These are phyloP conservation scores for Platypus cylindrus DNA, from an alignment of 2,888 invertebrate species.

Conservation along the genomic window DNA sequence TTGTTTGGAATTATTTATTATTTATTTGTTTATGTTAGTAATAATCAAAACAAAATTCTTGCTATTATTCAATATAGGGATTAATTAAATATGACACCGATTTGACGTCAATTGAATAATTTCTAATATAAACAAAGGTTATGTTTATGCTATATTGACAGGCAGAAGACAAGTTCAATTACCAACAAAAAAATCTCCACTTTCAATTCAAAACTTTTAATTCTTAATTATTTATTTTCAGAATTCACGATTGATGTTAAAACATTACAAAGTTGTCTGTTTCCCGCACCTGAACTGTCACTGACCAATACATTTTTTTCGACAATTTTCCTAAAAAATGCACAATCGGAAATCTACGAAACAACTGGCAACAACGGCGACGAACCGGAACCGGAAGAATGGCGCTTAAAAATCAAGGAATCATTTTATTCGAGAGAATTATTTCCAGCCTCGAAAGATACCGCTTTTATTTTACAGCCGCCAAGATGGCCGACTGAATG, in stretches of 20 bases:
- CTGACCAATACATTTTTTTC: constrained; percentile 42
- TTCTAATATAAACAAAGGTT: background rate
- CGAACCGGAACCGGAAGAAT: constrained; percentile 30
- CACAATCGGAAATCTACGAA: constrained; percentile 8
- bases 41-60: no score
- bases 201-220: background rate
- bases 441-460: constrained; percentile 35
- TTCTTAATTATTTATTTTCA: constrained; percentile 7
- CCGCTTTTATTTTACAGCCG: constrained; percentile 51
- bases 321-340: constrained; percentile 52
- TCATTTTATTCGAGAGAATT: constrained; percentile 45
- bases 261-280: constrained; percentile 52
- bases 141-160: background rate
- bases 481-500: constrained; percentile 83
- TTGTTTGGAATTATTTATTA: no score
- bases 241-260: constrained; percentile 38
- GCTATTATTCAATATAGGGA: no score
- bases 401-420: constrained; percentile 19
- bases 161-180: background rate
- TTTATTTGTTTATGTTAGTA: no score
- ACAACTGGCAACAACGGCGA: constrained; percentile 5
- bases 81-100: no score
- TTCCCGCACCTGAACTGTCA: constrained; percentile 39
- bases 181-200: background rate
- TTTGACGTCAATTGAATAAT: no score